Percentiles rank a stretch among this genome's conserved stretches.
Conservation (phyloP, 2,113 vertebrate species). For the Amazona guildingii region DNA sequence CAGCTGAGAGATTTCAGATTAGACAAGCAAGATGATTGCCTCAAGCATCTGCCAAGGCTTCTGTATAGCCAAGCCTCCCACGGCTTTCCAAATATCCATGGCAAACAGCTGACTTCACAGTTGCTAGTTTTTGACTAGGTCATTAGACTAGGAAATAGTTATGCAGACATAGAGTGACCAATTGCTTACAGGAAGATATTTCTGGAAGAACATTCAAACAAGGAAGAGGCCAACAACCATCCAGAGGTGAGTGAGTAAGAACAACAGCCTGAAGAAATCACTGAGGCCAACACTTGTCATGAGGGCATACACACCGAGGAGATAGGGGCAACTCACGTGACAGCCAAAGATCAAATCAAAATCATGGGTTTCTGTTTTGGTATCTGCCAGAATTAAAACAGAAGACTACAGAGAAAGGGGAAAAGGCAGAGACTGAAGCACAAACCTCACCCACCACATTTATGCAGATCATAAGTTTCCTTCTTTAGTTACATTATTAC, state of each 20-base stretch:
- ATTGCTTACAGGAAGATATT: background rate
- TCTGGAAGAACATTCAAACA: background rate
- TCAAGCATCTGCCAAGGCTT: constrained; percentile 11
- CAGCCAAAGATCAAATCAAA: background rate
- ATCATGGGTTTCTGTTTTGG: background rate
- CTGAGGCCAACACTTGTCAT: background rate
- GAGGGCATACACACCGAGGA: background rate
- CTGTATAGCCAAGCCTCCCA: background rate
- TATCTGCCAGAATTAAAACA: background rate
- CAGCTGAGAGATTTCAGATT: background rate
- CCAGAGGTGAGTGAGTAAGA: background rate
- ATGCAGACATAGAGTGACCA: background rate
- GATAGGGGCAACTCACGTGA: background rate
- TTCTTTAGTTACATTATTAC: background rate
- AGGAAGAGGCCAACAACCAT: background rate
- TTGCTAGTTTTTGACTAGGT: background rate
- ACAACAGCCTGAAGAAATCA: background rate
- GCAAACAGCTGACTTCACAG: background rate
- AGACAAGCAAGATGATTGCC: constrained; percentile 17
- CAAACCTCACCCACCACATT: background rate
- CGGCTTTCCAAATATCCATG: background rate
- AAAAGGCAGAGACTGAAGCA: background rate
- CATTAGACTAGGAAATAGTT: background rate
- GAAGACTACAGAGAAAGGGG: background rate
- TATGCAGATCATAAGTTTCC: background rate